Base-by-base conservation (phyloP, 1,140 invertebrate genomes). In the Drosophila nannoptera region DNA sequence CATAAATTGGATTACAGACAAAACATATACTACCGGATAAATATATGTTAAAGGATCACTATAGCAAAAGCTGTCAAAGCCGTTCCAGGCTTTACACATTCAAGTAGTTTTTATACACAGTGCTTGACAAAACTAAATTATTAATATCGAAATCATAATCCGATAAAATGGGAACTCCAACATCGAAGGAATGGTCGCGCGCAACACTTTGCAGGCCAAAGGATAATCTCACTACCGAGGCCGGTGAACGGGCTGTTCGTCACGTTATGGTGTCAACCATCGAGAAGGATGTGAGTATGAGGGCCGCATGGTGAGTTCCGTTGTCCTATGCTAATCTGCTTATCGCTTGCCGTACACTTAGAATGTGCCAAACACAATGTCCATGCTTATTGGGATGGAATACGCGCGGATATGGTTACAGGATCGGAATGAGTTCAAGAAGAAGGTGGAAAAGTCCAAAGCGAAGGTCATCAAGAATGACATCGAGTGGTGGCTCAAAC, bases 381-480 rank as follows among this genome's bases (percentile, higher is more conserved):
- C 65, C 0, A 11, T 14, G 12, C 29, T 83, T 0, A 43, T 88
- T 9, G 81, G 70, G 8, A 49, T 58, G 58, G 86, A 88, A 33
- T 88, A 88, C 14, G 81, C 50, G 2, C 62, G 86, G 4, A 86
- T 75, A 40, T 88, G 86, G 86, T 32, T 74, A 5, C 45, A 56
- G 0, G 86, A 88, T 40, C 76, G 82, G 2, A 60, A 75, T 11
- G 42, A 48, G 2, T 88, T 67, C 43, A 16, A 74, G 2, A 14
- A 40, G 22, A 16, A 64, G 7, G 65, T 38, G 8, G 33, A 62
- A 35, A 33, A 43, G 36, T 0, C 50, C 33, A 16, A 87, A 59
- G 29, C 60, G 0, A 77, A 84, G 59, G 43, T 42, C 4, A 78
- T 88, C 3, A 65, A 75, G 43, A 88, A 88, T 29, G 87, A 88